Evolutionary conservation across 37 sponge, comb jelly and placozoan species (phyloP).

Genomic region (Petrosia ficiformis): DNA sequence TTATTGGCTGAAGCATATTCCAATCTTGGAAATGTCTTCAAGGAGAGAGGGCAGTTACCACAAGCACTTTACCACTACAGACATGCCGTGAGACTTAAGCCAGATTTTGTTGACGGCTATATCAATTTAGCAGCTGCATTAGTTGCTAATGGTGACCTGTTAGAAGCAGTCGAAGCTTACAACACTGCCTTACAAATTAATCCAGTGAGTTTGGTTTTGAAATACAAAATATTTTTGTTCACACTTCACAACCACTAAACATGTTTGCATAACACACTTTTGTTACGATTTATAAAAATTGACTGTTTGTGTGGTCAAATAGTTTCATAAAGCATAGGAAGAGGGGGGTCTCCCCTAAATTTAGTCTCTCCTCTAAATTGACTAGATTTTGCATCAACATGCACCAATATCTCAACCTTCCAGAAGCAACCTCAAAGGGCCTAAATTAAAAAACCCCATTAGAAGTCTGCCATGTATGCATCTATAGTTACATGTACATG

Average conservation of each 20-base stretch:
- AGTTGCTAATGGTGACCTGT: slow-evolving; percentile 92
- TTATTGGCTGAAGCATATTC: slow-evolving; percentile 96
- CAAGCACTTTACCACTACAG: slow-evolving; percentile 93
- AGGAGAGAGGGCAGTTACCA: slow-evolving; percentile 90
- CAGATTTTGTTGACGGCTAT: slow-evolving; percentile 99
- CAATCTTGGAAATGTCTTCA: slow-evolving; percentile 97
- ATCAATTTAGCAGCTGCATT: slow-evolving; percentile 97
- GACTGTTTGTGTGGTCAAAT: neutral
- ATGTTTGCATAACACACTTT: neutral
- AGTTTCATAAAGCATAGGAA: neutral
- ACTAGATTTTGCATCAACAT: too few relatives aligned
- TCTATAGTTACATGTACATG: neutral
- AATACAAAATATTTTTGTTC: neutral
- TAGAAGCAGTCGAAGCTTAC: slow-evolving; percentile 94
- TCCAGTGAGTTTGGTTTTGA: slow-evolving; percentile 76
- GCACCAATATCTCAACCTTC: too few relatives aligned
- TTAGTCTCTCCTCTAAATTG: too few relatives aligned
- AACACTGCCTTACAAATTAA: slow-evolving; percentile 91
- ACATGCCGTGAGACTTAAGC: slow-evolving; percentile 91
- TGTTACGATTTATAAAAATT: too few relatives aligned
- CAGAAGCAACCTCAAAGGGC: too few relatives aligned
- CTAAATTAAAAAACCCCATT: too few relatives aligned
- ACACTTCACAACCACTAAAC: neutral
- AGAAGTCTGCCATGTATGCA: too few relatives aligned
- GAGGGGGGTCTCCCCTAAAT: too few relatives aligned